Percentiles rank a stretch among this genome's conserved stretches.
Evolutionary conservation across 2,113 vertebrate genomes (phyloP).

Genomic region (Pterophyllum scalare): DNA sequence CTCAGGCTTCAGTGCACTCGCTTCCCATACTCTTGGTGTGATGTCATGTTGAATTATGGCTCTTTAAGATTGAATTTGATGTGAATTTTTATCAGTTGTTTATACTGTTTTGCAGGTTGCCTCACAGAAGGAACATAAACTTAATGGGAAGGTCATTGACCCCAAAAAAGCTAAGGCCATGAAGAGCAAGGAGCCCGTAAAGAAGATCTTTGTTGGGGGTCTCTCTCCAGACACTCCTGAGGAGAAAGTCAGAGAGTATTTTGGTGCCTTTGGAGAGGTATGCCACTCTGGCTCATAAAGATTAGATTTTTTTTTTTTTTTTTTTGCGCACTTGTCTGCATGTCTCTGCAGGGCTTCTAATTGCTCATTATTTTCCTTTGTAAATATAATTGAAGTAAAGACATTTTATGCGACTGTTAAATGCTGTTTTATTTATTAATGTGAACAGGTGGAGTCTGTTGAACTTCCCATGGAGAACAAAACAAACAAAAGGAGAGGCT

Average conservation of each 20-base stretch:
- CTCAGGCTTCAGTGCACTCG: too few relatives aligned
- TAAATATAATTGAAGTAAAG: too few relatives aligned
- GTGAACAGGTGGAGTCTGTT: slow-evolving; percentile 91
- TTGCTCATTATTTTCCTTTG: not conserved
- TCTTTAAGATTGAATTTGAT: too few relatives aligned
- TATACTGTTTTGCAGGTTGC: slow-evolving; percentile 84
- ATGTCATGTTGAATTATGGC: too few relatives aligned
- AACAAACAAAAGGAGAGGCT: slow-evolving; percentile 98
- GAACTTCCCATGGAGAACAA: slow-evolving; percentile 99
- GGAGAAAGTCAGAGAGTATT: slow-evolving; percentile 98
- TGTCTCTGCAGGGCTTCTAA: not conserved
- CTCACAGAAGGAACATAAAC: slow-evolving; percentile 96
- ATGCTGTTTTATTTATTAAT: not conserved
- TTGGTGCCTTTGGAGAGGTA: slow-evolving; percentile 96
- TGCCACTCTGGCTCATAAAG: not conserved
- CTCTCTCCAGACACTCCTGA: slow-evolving; percentile 98
- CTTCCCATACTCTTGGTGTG: too few relatives aligned
- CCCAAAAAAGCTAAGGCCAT: slow-evolving; percentile 99
- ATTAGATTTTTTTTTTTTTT: not conserved
- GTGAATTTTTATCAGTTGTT: not conserved
- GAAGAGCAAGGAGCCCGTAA: slow-evolving; percentile 98
- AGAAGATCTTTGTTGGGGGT: slow-evolving; percentile 99
- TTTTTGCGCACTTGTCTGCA: not conserved
- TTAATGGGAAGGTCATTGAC: slow-evolving; percentile 99
- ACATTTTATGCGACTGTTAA: too few relatives aligned